Percentiles rank a stretch among this genome's conserved stretches.
These are phyloP conservation scores for Chrysotoxum bicinctum DNA, from an alignment of 2,888 invertebrate genomes.

Conservation along the genomic window DNA sequence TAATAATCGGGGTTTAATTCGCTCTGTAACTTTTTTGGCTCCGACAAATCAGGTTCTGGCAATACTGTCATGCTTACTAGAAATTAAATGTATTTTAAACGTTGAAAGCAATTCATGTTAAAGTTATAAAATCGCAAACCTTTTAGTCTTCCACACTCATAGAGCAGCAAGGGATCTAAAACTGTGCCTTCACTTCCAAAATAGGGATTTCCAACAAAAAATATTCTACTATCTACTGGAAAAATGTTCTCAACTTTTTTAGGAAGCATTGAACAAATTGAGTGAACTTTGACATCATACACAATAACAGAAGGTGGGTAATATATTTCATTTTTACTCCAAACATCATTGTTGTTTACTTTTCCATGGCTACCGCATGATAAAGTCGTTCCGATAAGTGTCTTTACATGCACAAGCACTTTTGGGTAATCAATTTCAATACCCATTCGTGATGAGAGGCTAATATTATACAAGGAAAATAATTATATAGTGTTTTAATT, in stretches of 20 bases:
- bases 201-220: slow-evolving; percentile 89
- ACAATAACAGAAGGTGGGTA: slow-evolving; percentile 84
- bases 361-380: slow-evolving; percentile 84
- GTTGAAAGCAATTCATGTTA: not conserved
- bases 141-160: slow-evolving; percentile 79
- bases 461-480: slow-evolving; percentile 75
- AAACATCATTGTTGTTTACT: slow-evolving; percentile 87
- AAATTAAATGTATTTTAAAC: not conserved
- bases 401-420: slow-evolving; percentile 87
- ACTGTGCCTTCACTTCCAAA: slow-evolving; percentile 92
- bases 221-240: slow-evolving; percentile 86
- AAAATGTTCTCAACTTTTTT: slow-evolving; percentile 84
- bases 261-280: slow-evolving; percentile 80
- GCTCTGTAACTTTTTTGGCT: slow-evolving; percentile 75
- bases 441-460: slow-evolving; percentile 85
- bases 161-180: slow-evolving; percentile 78
- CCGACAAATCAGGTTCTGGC: slow-evolving; percentile 77
- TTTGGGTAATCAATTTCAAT: slow-evolving; percentile 88
- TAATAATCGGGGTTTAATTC: slow-evolving; percentile 75
- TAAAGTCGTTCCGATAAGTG: slow-evolving; percentile 87
- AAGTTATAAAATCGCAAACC: slow-evolving; percentile 70
- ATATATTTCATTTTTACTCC: slow-evolving; percentile 84
- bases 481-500: not conserved
- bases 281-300: slow-evolving; percentile 76
- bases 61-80: slow-evolving; percentile 78